Base-by-base conservation (phyloP, 2,113 vertebrate genomes). In the Petrocephalus zakoni region DNA sequence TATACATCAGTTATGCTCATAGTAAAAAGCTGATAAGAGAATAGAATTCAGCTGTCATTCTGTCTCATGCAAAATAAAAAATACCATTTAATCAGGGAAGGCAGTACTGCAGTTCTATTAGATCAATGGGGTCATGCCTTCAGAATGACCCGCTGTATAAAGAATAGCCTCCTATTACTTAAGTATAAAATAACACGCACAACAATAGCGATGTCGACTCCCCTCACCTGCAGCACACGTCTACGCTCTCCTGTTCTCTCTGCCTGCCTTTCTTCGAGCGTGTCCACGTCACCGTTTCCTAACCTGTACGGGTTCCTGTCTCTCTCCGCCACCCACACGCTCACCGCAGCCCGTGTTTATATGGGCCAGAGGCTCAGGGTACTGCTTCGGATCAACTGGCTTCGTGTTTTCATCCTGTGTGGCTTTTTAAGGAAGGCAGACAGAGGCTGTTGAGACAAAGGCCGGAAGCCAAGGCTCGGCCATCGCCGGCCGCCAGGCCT, bases 241-340 rank as follows among this genome's bases (percentile, higher is more conserved):
- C 34, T 42, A 19, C 34, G 15, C 6, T 37, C 29, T 78, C 29
- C 34, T 42, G 72, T 42, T 42, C 15, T 78, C 34, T 78, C n/a
- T 29, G 61, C 1, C 3, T 5, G n/a, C 25, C 61, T 68, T 29
- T 29, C 34, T 78, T 19, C 17, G 72, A 78, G 72, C 34, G 5
- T 19, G 13, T 78, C 72, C 34, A 47, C 22, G 82, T 85, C 34
- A 78, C 72, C 82, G 82, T 51, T 84, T 84, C 81, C 81, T 84
- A 84, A 84, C 81, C 81, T 84, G 81, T 15, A 46, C 1, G 82
- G 22, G 7, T 85, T 85, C 82, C 82, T 85, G 82, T 85, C 46
- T 85, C 22, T n/a, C 49, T 85, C n/a, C 11, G 21, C 82, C 82
- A 1, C 82, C 82, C 49, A 85, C 82, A 51, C 34, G 34, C 15